Percentiles rank a stretch among this genome's conserved stretches.
Conservation (phyloP, 2,113 vertebrate genomes). For the Genyomyrus donnyi region DNA sequence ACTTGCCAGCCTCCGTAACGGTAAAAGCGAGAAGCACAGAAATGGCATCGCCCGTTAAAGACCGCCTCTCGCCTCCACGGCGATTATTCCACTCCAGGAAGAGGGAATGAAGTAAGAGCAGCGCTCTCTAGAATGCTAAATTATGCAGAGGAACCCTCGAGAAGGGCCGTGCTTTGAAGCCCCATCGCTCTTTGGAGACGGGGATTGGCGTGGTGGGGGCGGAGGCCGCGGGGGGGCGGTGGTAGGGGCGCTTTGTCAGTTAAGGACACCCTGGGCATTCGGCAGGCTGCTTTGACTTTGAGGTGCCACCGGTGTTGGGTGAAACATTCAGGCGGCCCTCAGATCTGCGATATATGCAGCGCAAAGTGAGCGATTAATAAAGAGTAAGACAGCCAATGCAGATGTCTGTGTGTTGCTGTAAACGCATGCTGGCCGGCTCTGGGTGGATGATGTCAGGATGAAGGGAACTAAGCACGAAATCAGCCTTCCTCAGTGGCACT, state of each 20-base stretch:
- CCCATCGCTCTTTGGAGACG: neutral
- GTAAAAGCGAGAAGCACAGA: neutral
- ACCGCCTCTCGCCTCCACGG: neutral
- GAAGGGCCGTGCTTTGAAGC: conserved; percentile 17
- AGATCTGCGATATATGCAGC: neutral
- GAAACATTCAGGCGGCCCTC: neutral
- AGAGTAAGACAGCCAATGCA: neutral
- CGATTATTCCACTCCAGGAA: neutral
- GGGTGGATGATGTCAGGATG: neutral
- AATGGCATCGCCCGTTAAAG: neutral
- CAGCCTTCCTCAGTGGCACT: neutral
- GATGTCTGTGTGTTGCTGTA: neutral
- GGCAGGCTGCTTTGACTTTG: neutral
- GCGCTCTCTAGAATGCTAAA: neutral
- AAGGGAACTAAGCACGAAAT: neutral
- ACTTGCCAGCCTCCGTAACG: neutral
- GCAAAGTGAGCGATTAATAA: neutral
- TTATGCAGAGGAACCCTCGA: conserved; percentile 8
- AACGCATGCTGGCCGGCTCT: neutral
- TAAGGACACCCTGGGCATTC: neutral
- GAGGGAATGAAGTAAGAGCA: neutral
- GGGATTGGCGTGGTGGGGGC: neutral
- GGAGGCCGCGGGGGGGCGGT: neutral
- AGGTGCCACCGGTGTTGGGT: neutral
- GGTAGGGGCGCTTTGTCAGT: neutral